Evolutionary conservation across 1,140 invertebrate genomes (phyloP).

Genomic region (Rhysida immarginata): DNA sequence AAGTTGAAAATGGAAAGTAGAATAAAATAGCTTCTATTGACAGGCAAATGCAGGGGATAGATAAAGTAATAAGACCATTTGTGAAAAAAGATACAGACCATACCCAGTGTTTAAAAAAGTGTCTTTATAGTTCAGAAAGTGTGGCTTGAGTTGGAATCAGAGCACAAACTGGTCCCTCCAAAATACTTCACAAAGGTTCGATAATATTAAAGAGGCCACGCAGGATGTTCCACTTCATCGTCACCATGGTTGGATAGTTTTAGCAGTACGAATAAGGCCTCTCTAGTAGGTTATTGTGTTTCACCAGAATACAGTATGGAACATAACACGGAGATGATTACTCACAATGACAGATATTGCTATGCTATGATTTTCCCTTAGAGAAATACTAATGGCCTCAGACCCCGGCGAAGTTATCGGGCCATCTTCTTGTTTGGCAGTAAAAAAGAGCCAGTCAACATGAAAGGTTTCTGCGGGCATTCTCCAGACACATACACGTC

Average conservation of each 20-base stretch:
- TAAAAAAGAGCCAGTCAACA: conserved; percentile 1
- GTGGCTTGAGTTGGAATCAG: background rate
- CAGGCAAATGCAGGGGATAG: no score
- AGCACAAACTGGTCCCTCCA: background rate
- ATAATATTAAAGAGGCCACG: conserved; percentile 6
- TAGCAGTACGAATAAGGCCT: conserved; percentile 5
- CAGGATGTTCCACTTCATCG: conserved; percentile 6
- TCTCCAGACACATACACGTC: conserved; percentile 8
- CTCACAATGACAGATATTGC: conserved; percentile 6
- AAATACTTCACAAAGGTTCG: conserved; percentile 3
- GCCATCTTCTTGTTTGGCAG: conserved; percentile 7
- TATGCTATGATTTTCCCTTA: conserved; percentile 1
- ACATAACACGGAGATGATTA: conserved; percentile 1
- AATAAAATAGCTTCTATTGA: no score
- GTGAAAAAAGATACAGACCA: no score
- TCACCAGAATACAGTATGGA: conserved; percentile 2
- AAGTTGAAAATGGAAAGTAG: no score
- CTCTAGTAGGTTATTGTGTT: background rate
- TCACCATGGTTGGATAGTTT: conserved; percentile 2
- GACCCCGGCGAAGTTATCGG: background rate
- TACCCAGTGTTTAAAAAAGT: no score
- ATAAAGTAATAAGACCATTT: no score
- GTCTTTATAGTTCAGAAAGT: background rate
- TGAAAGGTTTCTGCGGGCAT: conserved; percentile 6
- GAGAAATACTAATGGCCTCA: conserved; percentile 5